Evolutionary conservation across 2,113 vertebrate genomes (phyloP).

Genomic region (Xiphophorus hellerii): DNA sequence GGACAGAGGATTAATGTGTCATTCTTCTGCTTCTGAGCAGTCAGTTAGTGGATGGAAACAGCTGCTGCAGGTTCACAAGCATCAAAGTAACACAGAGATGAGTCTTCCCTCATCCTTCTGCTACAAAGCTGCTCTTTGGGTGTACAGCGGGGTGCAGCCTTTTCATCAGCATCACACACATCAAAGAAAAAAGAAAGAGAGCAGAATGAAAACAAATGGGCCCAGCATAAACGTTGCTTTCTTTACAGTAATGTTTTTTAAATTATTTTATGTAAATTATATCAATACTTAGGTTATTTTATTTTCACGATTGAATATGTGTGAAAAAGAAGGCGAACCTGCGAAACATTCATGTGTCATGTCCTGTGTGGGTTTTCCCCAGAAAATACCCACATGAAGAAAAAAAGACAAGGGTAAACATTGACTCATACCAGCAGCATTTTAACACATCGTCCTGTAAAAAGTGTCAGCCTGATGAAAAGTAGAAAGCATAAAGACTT

Average conservation of each 20-base stretch:
- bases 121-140: slow-evolving; percentile 54
- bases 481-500: not conserved
- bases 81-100: slow-evolving; percentile 28
- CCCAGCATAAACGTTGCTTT: slow-evolving; percentile 33
- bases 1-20: slow-evolving; percentile 25
- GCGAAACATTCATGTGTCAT: slow-evolving; percentile 11
- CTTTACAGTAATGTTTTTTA: slow-evolving; percentile 4
- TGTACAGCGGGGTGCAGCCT: slow-evolving; percentile 45
- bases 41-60: slow-evolving; percentile 11
- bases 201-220: slow-evolving; percentile 71
- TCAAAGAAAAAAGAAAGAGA: slow-evolving; percentile 66
- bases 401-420: not conserved
- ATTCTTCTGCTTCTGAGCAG: slow-evolving; percentile 12
- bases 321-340: slow-evolving; percentile 1
- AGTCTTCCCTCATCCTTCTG: slow-evolving; percentile 53
- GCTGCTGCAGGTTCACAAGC: slow-evolving; percentile 41
- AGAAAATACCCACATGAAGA: slow-evolving; percentile 13
- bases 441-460: not conserved
- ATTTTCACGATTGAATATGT: not conserved
- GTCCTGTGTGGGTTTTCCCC: slow-evolving; percentile 37
- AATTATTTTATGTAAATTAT: not conserved
- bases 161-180: slow-evolving; percentile 65
- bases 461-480: not conserved
- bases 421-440: slow-evolving; percentile 6
- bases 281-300: not conserved